Evolutionary conservation across 1,140 invertebrate genomes (phyloP).

Genomic region (Amphibalanus amphitrite): DNA sequence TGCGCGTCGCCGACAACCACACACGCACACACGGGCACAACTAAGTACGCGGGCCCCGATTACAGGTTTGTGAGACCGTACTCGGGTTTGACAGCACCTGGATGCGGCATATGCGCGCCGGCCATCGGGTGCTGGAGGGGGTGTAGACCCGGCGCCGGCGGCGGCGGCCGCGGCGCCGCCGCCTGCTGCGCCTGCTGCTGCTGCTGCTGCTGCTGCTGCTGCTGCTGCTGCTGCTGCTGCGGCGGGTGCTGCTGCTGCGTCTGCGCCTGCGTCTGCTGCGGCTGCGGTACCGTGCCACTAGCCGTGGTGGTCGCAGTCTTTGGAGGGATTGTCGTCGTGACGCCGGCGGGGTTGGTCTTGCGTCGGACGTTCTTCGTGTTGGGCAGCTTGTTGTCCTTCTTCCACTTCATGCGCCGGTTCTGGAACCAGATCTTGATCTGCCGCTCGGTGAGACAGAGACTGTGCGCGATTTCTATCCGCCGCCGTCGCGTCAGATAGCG

Average conservation of each 20-base stretch:
- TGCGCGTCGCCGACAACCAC: neutral
- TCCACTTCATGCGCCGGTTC: conserved; percentile 91
- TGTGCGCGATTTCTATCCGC: conserved; percentile 93
- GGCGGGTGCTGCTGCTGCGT: neutral
- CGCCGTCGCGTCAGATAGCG: conserved; percentile 84
- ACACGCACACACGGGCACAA: neutral
- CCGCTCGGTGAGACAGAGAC: conserved; percentile 78
- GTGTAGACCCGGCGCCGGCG: neutral
- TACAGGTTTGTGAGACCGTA: neutral
- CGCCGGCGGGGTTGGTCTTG: conserved; percentile 53
- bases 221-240: no score
- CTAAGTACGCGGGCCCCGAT: neutral
- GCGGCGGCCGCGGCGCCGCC: no score
- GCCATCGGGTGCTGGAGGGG: neutral
- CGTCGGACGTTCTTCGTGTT: conserved; percentile 88
- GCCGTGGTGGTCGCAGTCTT: conserved; percentile 11
- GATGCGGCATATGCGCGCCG: neutral
- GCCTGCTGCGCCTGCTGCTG: neutral
- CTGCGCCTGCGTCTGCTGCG: neutral
- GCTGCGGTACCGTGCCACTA: neutral
- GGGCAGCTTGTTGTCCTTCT: conserved; percentile 92
- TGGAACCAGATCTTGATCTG: conserved; percentile 99
- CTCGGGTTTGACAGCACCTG: neutral
- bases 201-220: neutral
- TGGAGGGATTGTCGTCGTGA: conserved; percentile 34